Conservation (phyloP, 2,113 vertebrate genomes). For the Actinemys pallida region DNA sequence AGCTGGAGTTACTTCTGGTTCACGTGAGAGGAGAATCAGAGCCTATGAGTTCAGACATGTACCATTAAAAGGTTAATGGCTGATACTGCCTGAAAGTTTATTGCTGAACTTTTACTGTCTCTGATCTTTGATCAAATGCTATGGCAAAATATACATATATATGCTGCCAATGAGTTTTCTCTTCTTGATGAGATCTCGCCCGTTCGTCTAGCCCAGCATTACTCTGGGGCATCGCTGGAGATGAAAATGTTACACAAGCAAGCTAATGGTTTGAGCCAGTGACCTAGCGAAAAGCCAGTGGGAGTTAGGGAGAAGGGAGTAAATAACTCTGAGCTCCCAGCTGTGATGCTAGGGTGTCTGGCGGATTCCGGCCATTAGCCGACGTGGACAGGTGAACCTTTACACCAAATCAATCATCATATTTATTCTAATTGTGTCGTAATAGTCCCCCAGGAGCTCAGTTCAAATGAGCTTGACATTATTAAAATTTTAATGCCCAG, state of each 20-base stretch:
- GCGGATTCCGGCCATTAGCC: constrained; percentile 30
- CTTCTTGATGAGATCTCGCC: not conserved
- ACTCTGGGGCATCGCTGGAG: not conserved
- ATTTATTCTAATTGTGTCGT: constrained; percentile 90
- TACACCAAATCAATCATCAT: constrained; percentile 84
- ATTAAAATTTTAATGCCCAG: constrained; percentile 92
- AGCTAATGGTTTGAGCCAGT: accelerated
- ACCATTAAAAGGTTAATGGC: constrained; percentile 51
- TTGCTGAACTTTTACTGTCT: constrained; percentile 27
- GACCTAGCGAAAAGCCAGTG: not conserved
- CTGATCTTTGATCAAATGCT: constrained; percentile 51
- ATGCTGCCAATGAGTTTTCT: not conserved
- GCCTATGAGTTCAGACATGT: not conserved
- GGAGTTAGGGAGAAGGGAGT: not conserved
- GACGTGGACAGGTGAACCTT: constrained; percentile 82
- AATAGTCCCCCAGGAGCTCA: constrained; percentile 85
- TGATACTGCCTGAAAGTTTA: constrained; percentile 9
- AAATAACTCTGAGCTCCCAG: constrained; percentile 40
- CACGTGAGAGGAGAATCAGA: not conserved
- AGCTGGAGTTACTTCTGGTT: not conserved
- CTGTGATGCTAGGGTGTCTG: constrained; percentile 42
- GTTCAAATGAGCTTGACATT: constrained; percentile 92
- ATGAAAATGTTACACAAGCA: accelerated
- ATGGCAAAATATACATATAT: not conserved
- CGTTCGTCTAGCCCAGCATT: not conserved